phyloP scores from a whole-genome alignment of 1,140 invertebrate genomes.

The Geopemphigus sp. region DNA sequence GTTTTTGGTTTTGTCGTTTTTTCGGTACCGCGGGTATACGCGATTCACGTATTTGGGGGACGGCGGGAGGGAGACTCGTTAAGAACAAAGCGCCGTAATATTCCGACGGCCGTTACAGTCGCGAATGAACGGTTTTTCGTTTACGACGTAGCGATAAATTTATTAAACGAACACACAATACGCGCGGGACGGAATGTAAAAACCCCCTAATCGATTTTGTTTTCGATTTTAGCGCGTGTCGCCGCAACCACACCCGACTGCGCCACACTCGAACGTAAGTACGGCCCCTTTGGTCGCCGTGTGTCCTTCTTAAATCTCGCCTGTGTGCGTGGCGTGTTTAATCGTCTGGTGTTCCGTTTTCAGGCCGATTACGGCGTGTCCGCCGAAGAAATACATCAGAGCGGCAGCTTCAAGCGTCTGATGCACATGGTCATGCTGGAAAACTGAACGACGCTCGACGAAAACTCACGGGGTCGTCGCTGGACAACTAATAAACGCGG shows the following conservation, averaged over 20 bases:
- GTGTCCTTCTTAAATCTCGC: neutral
- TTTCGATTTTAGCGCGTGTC: constrained; percentile 49
- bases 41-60: no score
- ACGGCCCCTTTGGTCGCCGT: neutral
- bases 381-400: constrained; percentile 80
- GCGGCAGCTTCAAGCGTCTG: constrained; percentile 84
- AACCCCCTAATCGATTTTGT: neutral
- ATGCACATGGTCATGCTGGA: constrained; percentile 85
- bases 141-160: no score
- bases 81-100: no score
- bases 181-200: no score
- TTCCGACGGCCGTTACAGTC: no score
- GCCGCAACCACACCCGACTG: constrained; percentile 52
- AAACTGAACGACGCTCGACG: constrained; percentile 52
- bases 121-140: no score
- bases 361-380: constrained; percentile 56
- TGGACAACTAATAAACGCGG: no score
- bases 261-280: constrained; percentile 52
- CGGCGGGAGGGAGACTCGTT: no score
- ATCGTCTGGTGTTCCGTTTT: constrained; percentile 43
- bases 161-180: no score
- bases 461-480: no score
- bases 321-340: neutral
- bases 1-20: no score
- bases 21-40: no score